Percentiles rank a stretch among this genome's conserved stretches.
Conservation (phyloP, 2,797 vertebrate species). For the Sebastes itinus region DNA sequence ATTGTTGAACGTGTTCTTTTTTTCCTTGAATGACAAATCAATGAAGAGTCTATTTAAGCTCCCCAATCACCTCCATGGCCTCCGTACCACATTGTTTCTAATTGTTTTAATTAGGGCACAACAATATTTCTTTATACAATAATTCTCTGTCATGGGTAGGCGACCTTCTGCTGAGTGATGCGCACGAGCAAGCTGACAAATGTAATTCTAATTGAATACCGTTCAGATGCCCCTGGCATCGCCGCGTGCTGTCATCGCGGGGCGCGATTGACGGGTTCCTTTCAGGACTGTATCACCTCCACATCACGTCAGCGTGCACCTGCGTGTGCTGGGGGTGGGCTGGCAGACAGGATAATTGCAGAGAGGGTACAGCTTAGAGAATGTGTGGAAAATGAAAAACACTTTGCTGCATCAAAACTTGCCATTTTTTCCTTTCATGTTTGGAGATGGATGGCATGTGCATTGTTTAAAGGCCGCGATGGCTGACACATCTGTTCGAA, state of each 20-base stretch:
- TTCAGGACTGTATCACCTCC: constrained; percentile 31
- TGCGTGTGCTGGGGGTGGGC: background rate
- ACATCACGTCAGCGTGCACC: background rate
- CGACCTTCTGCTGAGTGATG: constrained; percentile 32
- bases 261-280: constrained; percentile 42
- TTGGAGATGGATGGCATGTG: constrained; percentile 12
- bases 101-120: constrained; percentile 38
- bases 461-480: constrained; percentile 18
- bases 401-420: constrained; percentile 22
- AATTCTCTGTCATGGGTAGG: constrained; percentile 9
- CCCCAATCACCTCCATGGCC: constrained; percentile 6
- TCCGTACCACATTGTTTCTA: constrained; percentile 4
- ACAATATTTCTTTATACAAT: constrained; percentile 28
- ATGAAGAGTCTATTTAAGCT: background rate
- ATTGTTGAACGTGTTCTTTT: background rate
- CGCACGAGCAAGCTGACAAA: constrained; percentile 43
- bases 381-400: background rate
- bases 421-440: constrained; percentile 2
- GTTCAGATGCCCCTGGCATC: constrained; percentile 23
- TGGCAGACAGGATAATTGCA: constrained; percentile 56
- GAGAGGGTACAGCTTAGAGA: background rate
- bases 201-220: constrained; percentile 40
- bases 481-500: background rate
- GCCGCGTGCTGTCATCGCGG: constrained; percentile 23
- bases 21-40: background rate